Evolutionary conservation across 2,888 invertebrate genomes (phyloP), one percentile per base, ranked within the genome.

Genomic region (Cephus pulcher): DNA sequence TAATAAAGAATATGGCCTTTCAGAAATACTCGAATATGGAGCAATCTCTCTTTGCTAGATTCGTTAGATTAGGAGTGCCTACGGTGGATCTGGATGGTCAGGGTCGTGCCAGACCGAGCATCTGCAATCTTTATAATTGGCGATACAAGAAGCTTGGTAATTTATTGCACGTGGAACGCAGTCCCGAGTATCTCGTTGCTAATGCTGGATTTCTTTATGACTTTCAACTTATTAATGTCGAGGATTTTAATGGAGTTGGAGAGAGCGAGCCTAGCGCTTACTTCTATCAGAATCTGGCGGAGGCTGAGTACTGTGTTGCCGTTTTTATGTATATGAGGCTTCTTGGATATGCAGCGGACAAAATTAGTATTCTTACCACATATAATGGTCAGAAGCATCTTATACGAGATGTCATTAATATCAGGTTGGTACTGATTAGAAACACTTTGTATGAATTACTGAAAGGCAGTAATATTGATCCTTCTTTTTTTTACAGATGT

Each of bases 11-110:
- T 92, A 99, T 99, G 97, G 99, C 99, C 11, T 99, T 99, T 93
- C 99, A 99, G 92, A 99, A 99, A 91, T 99, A 98, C 92, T 98
- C 98, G 77, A 99, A 99, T 90, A 99, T 99, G 99, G 99, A 99
- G 89, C 99, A 99, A 93, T 98, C 98, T 77, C 93, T 99, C 71
- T 99, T 99, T 92, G 98, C 99, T 0, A 94, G 99, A 83, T 95
- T 99, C 91, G 99, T 99, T 23, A 93, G 99, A 11, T 93, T 99
- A 1, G 99, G 99, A 0, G 98, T 99, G 2, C 99, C 99, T 0
- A 98, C 98, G 0, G 97, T 99, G 0, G 98, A 99, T 90, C 93
- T 99, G 80, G 99, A 99, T 92, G 98, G 98, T 0, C 99, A 99
- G 91, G 99, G 99, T 81, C 95, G 99, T 92, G 97, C 98, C 0